These are phyloP conservation scores for Centropyge bicolor DNA, from an alignment of 2,797 vertebrate species.

Conservation along the genomic window DNA sequence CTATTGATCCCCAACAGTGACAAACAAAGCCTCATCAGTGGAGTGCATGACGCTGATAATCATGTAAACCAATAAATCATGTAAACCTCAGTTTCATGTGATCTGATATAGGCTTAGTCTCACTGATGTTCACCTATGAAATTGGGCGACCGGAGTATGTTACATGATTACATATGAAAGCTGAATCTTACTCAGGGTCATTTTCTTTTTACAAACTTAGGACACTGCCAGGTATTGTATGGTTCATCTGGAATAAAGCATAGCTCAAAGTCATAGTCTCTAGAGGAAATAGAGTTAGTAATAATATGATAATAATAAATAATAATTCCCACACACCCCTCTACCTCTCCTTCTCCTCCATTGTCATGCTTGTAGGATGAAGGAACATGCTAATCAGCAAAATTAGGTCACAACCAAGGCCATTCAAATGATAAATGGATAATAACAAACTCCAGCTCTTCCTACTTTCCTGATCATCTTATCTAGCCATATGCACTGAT, in stretches of 20 bases:
- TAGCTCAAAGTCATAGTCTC: background rate
- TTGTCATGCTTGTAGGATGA: constrained; percentile 26
- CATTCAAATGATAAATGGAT: constrained; percentile 60
- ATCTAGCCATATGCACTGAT: background rate
- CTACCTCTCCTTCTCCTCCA: background rate
- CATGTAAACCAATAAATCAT: constrained; percentile 30
- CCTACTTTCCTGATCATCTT: constrained; percentile 34
- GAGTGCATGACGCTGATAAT: constrained; percentile 38
- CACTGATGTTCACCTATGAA: constrained; percentile 5
- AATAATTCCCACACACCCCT: background rate
- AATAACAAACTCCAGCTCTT: constrained; percentile 46
- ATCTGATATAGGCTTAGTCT: constrained; percentile 16
- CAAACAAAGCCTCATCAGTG: constrained; percentile 54
- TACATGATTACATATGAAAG: background rate
- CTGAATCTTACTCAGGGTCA: background rate
- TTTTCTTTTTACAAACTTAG: background rate
- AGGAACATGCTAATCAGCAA: constrained; percentile 44
- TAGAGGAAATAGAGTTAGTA: background rate
- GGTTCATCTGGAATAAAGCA: constrained; percentile 5
- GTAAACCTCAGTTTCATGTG: constrained; percentile 11
- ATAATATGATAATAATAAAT: background rate
- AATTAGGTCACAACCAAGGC: constrained; percentile 34
- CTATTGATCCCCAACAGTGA: constrained; percentile 36
- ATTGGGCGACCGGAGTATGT: background rate
- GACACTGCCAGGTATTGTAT: background rate